These are phyloP conservation scores for Oxytorus armatus DNA, from an alignment of 2,888 invertebrate genomes.

Conservation along the genomic window DNA sequence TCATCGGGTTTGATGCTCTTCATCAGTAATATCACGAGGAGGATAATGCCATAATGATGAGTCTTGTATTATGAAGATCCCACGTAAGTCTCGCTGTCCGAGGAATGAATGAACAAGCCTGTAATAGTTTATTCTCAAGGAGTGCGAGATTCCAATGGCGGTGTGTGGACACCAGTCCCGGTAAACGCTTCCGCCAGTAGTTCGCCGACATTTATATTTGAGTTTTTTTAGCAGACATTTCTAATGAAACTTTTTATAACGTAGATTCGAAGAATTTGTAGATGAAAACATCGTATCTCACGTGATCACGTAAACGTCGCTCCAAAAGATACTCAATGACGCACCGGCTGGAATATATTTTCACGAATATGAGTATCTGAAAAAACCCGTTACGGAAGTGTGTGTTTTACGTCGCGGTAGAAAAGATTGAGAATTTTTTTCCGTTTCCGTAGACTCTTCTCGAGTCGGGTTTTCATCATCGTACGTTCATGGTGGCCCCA, in stretches of 20 bases:
- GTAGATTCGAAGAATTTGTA: conserved; percentile 11
- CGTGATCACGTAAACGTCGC: conserved; percentile 13
- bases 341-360: conserved; percentile 27
- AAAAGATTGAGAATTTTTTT: conserved; percentile 32
- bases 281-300: conserved; percentile 14
- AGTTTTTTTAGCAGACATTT: conserved; percentile 3
- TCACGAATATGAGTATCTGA: neutral
- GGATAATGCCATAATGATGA: conserved; percentile 75
- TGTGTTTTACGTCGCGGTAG: conserved; percentile 30
- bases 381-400: conserved; percentile 9
- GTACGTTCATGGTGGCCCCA: conserved; percentile 39
- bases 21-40: conserved; percentile 71
- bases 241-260: neutral
- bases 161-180: conserved; percentile 15
- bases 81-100: conserved; percentile 24
- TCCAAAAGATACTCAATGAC: conserved; percentile 26
- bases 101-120: conserved; percentile 67
- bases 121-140: conserved; percentile 47
- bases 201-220: neutral
- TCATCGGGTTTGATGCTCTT: conserved; percentile 78
- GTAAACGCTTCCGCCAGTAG: conserved; percentile 8
- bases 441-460: conserved; percentile 31
- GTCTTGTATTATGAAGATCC: conserved; percentile 75
- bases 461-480: conserved; percentile 38
- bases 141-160: conserved; percentile 53